A percentile compares a stretch with the other conserved stretches of the same genome.
These are phyloP conservation scores for Glyphotaelius pellucidus DNA, from an alignment of 2,888 invertebrate species.

Conservation along the genomic window DNA sequence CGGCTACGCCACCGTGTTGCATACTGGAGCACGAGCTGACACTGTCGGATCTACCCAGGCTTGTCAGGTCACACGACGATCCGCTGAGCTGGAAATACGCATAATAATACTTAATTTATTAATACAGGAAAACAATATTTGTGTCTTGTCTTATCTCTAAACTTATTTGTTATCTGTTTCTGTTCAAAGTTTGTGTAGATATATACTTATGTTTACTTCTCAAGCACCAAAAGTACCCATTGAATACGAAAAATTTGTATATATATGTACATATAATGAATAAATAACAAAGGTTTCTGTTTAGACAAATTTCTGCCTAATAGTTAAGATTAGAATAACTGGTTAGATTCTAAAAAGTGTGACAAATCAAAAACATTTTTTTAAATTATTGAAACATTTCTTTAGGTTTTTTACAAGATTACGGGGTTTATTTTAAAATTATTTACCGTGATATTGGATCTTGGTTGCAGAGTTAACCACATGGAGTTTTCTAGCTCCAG, in stretches of 20 bases:
- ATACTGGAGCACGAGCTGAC: slow-evolving; percentile 95
- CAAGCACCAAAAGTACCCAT: too few relatives aligned
- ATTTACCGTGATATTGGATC: slow-evolving; percentile 77
- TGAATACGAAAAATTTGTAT: too few relatives aligned
- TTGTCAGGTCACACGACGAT: slow-evolving; percentile 81
- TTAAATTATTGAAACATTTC: neutral
- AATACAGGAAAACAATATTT: neutral
- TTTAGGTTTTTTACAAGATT: neutral
- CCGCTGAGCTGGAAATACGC: slow-evolving; percentile 73
- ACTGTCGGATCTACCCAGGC: slow-evolving; percentile 93
- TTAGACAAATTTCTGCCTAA: neutral
- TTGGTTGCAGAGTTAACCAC: slow-evolving; percentile 91
- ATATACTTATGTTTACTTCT: too few relatives aligned
- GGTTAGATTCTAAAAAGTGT: neutral
- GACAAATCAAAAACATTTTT: neutral
- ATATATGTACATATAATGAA: too few relatives aligned
- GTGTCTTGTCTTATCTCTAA: too few relatives aligned
- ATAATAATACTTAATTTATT: neutral
- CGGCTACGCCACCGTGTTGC: slow-evolving; percentile 93
- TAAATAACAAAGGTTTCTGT: too few relatives aligned
- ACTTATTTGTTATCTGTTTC: too few relatives aligned
- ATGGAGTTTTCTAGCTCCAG: slow-evolving; percentile 93
- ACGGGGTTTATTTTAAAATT: neutral
- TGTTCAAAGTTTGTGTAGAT: too few relatives aligned
- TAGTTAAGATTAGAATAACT: neutral